phyloP scores from a whole-genome alignment of 53 echinoderm and acorn worm genomes.

The Actinopyga echinites region DNA sequence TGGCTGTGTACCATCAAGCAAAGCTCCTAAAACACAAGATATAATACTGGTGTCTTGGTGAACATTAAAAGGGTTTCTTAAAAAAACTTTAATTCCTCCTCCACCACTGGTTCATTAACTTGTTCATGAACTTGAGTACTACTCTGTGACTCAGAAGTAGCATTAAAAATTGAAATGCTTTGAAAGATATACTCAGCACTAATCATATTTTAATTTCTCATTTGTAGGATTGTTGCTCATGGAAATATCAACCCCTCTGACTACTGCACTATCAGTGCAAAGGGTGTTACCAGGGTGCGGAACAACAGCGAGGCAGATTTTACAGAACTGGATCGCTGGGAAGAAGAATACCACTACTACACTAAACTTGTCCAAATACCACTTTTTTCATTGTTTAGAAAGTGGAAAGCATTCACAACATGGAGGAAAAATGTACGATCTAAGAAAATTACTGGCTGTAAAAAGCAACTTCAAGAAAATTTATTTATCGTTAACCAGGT shows the following conservation, averaged over 20 bases:
- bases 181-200: not conserved
- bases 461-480: conserved; percentile 95
- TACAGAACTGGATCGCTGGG: conserved; percentile 97
- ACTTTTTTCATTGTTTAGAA: conserved; percentile 87
- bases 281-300: conserved; percentile 85
- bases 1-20: too few species aligned
- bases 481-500: conserved; percentile 98
- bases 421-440: conserved; percentile 95
- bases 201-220: not conserved
- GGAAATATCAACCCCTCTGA: conserved; percentile 87
- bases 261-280: conserved; percentile 94
- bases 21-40: too few species aligned
- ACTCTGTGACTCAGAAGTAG: too few species aligned
- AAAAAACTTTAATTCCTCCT: too few species aligned
- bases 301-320: conserved; percentile 90
- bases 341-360: conserved; percentile 94
- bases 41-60: too few species aligned
- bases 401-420: conserved; percentile 98
- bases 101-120: too few species aligned
- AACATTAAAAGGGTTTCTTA: too few species aligned
- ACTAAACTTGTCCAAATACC: conserved; percentile 82
- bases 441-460: conserved; percentile 80
- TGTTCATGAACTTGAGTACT: too few species aligned
- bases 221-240: conserved; percentile 85
- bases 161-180: too few species aligned